Percentiles rank a stretch among this genome's conserved stretches.
phyloP scores from a whole-genome alignment of 2,113 vertebrate genomes.

The Agelaius phoeniceus region DNA sequence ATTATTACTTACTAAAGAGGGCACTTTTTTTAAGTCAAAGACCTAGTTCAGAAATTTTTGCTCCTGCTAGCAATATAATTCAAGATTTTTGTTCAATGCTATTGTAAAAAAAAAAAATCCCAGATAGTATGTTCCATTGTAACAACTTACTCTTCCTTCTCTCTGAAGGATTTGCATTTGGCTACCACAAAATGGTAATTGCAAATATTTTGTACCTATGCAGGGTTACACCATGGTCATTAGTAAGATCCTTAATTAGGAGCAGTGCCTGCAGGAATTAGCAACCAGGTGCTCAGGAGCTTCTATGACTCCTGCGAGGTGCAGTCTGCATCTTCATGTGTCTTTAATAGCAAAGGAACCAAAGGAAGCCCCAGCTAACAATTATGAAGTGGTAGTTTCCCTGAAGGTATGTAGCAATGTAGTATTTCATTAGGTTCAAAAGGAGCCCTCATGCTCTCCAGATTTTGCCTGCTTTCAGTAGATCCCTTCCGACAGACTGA shows the following conservation, averaged over 20 bases:
- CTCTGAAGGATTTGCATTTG: neutral
- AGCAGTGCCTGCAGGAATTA: neutral
- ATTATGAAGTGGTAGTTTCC: neutral
- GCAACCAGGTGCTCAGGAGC: neutral
- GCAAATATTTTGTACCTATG: neutral
- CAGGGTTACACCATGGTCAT: neutral
- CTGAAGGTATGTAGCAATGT: neutral
- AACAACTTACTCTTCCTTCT: neutral
- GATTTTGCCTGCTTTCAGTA: neutral
- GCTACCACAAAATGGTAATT: neutral
- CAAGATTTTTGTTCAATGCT: neutral
- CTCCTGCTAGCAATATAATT: neutral
- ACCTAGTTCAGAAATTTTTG: neutral
- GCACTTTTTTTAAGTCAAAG: neutral
- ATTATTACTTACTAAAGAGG: neutral
- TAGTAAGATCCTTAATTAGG: neutral
- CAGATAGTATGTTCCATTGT: neutral
- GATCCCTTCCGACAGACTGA: neutral
- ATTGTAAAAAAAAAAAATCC: neutral
- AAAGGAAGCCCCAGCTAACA: neutral
- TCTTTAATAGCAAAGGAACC: neutral
- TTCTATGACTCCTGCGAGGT: neutral
- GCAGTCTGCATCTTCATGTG: accelerated
- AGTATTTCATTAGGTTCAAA: neutral
- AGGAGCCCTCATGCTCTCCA: neutral